phyloP scores from a whole-genome alignment of 1,140 invertebrate species.

The Hermetia illucens region DNA sequence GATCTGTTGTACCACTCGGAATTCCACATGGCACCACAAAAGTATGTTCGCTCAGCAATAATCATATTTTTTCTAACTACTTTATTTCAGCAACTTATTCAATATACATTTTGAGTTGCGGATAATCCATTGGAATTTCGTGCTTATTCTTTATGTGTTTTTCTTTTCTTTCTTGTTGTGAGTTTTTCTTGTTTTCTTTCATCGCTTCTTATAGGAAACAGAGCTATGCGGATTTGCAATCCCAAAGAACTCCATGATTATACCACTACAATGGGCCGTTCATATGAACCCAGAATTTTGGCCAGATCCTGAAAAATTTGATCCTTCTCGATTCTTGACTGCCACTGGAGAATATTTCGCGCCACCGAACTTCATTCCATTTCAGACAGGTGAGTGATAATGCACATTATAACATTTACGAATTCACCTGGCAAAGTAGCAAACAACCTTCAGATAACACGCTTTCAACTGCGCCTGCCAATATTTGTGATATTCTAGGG shows the following conservation, averaged over 20 bases:
- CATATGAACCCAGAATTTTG: constrained; percentile 63
- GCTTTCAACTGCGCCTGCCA: too few species aligned
- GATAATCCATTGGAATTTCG: too few species aligned
- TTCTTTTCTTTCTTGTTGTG: too few species aligned
- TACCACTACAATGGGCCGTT: constrained; percentile 70
- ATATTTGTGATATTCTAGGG: too few species aligned
- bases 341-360: constrained; percentile 45
- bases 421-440: too few species aligned
- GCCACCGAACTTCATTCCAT: constrained; percentile 64
- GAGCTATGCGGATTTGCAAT: constrained; percentile 43
- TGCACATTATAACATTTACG: too few species aligned
- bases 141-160: too few species aligned
- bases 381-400: constrained; percentile 67
- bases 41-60: constrained; percentile 34
- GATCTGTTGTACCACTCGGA: constrained; percentile 62
- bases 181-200: constrained; percentile 4
- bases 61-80: background rate
- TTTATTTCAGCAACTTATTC: constrained; percentile 10
- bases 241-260: constrained; percentile 43
- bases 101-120: constrained; percentile 5
- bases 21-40: constrained; percentile 63
- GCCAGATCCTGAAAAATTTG: constrained; percentile 54
- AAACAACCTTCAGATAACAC: too few species aligned
- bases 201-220: constrained; percentile 45
- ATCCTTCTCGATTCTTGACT: constrained; percentile 57